Percentiles rank a stretch among this genome's conserved stretches.
Evolutionary conservation across 2,113 vertebrate species (phyloP).

Genomic region (Bubo scandiacus): DNA sequence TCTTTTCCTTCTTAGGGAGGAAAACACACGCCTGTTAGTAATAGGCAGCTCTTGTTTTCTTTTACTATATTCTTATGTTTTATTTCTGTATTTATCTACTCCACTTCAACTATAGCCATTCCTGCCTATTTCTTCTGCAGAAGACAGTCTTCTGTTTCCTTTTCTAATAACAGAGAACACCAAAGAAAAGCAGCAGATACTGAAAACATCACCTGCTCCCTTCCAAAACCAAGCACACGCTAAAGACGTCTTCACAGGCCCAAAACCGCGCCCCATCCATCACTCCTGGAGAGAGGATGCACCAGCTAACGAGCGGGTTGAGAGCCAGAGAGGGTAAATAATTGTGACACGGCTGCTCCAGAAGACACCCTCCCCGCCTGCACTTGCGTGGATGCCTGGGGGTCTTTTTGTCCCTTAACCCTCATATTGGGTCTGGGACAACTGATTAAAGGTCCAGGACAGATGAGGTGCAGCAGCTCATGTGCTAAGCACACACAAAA

Average conservation of each 20-base stretch:
- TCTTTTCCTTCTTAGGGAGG: neutral
- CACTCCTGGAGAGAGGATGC: neutral
- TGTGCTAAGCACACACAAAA: neutral
- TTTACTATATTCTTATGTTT: neutral
- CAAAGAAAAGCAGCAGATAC: neutral
- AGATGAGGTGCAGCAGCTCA: neutral
- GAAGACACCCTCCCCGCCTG: neutral
- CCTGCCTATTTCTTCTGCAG: neutral
- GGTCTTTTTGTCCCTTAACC: conserved; percentile 51
- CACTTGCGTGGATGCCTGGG: neutral
- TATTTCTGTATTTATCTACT: neutral
- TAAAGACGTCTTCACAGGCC: neutral
- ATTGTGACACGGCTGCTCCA: neutral
- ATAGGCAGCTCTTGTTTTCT: neutral
- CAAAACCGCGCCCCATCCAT: neutral
- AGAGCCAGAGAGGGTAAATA: neutral
- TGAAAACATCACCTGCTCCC: neutral
- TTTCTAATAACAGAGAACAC: neutral
- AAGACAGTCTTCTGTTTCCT: neutral
- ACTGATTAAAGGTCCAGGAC: neutral
- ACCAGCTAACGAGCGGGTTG: neutral
- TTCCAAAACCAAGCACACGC: neutral
- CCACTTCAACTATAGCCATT: neutral
- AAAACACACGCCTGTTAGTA: neutral
- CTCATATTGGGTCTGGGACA: neutral